A percentile compares a stretch with the other conserved stretches of the same genome.
Evolutionary conservation across 2,888 invertebrate genomes (phyloP).

Genomic region (Chloroclysta siterata): DNA sequence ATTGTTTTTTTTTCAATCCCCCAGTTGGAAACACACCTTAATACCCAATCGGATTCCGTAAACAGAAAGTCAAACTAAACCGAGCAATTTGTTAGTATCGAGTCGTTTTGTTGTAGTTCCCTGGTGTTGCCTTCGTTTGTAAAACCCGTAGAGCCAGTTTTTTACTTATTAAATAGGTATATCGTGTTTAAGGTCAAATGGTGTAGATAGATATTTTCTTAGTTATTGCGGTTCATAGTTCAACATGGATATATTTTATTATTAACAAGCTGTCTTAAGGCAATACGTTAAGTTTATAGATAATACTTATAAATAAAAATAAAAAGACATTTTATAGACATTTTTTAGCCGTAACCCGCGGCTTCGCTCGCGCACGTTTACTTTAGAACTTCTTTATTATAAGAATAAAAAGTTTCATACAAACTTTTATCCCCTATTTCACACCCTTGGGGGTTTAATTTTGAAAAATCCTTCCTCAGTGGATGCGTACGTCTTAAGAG

Average conservation of each 20-base stretch:
- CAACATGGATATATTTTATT: not conserved
- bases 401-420: too few species aligned
- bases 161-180: slow-evolving; percentile 1
- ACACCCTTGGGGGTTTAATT: too few species aligned
- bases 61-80: slow-evolving; percentile 44
- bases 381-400: too few species aligned
- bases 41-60: slow-evolving; percentile 50
- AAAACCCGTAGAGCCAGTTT: slow-evolving; percentile 19
- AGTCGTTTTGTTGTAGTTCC: slow-evolving; percentile 23
- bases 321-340: too few species aligned
- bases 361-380: too few species aligned
- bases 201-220: not conserved
- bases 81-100: slow-evolving; percentile 34
- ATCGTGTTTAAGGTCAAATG: not conserved
- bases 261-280: not conserved
- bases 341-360: too few species aligned
- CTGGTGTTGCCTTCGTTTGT: slow-evolving; percentile 23
- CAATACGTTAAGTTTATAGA: too few species aligned
- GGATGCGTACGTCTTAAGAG: too few species aligned
- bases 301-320: not conserved
- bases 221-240: not conserved
- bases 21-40: slow-evolving; percentile 51
- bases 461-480: too few species aligned
- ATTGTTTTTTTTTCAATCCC: slow-evolving; percentile 56
- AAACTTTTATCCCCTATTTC: too few species aligned